Evolutionary conservation across 2,113 vertebrate genomes (phyloP).

Genomic region (Romanogobio albipinnatus): DNA sequence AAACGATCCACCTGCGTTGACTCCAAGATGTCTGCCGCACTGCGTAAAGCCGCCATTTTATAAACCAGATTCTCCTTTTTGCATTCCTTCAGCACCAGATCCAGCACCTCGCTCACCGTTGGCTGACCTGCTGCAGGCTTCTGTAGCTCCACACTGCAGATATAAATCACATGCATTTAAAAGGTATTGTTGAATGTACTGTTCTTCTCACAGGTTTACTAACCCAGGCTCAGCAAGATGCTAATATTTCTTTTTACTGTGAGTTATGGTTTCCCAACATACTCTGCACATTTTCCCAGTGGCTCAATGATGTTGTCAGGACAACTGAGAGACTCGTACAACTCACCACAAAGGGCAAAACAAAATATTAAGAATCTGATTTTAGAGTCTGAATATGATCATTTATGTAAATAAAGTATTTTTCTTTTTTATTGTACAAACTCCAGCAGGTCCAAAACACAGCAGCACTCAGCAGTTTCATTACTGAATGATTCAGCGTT

Average conservation of each 20-base stretch:
- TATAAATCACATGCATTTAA: not conserved
- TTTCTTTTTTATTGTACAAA: no score
- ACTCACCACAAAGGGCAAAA: no score
- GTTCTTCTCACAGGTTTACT: not conserved
- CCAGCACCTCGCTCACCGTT: constrained; percentile 78
- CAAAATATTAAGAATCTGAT: no score
- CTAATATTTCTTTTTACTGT: not conserved
- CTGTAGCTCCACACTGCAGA: constrained; percentile 78
- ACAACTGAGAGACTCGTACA: no score
- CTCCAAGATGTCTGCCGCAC: constrained; percentile 83
- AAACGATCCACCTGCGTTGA: constrained; percentile 88
- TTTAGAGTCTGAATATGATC: not conserved
- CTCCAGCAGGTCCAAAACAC: no score
- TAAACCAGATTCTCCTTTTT: constrained; percentile 89
- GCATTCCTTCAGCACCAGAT: constrained; percentile 90
- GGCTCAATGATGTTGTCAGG: no score
- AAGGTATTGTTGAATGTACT: not conserved
- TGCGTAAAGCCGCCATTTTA: constrained; percentile 87
- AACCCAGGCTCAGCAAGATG: not conserved
- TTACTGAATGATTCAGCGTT: no score
- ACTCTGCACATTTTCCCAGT: no score
- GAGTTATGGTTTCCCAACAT: no score
- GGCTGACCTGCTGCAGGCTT: constrained; percentile 85
- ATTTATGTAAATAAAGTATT: no score
- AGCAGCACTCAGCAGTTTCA: no score